Percentiles rank a stretch among this genome's conserved stretches.
phyloP scores from a whole-genome alignment of 2,888 invertebrate genomes.

The Acanthosepion pharaonis region DNA sequence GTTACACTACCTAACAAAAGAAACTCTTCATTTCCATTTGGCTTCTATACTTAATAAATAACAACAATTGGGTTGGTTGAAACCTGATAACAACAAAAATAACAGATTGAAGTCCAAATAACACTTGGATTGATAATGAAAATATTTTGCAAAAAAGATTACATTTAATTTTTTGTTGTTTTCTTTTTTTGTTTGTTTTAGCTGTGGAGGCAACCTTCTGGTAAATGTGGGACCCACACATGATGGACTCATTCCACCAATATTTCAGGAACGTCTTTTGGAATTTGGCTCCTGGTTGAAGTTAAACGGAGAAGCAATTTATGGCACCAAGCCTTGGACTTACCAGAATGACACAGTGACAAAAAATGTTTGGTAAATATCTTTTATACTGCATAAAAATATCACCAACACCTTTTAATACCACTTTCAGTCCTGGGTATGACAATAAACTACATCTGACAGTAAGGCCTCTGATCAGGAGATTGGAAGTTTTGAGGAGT shows the following conservation, averaged over 20 bases:
- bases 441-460: too few species aligned
- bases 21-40: too few species aligned
- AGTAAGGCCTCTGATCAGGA: too few species aligned
- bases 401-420: too few species aligned
- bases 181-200: conserved; percentile 54
- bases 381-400: neutral
- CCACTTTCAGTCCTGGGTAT: too few species aligned
- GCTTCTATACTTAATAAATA: too few species aligned
- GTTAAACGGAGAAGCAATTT: conserved; percentile 90
- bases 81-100: too few species aligned
- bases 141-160: neutral
- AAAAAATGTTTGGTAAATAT: conserved; percentile 81
- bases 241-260: conserved; percentile 87
- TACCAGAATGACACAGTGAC: conserved; percentile 84
- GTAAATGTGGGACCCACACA: conserved; percentile 92
- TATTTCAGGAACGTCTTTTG: conserved; percentile 89
- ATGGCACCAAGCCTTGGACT: conserved; percentile 84
- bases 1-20: too few species aligned
- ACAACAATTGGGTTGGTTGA: too few species aligned
- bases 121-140: neutral
- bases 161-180: neutral
- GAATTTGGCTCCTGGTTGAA: conserved; percentile 88
- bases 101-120: neutral
- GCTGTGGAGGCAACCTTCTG: conserved; percentile 81
- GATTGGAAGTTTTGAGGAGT: too few species aligned